Base-by-base conservation (phyloP, 2,888 invertebrate genomes). In the Orthosia gracilis region DNA sequence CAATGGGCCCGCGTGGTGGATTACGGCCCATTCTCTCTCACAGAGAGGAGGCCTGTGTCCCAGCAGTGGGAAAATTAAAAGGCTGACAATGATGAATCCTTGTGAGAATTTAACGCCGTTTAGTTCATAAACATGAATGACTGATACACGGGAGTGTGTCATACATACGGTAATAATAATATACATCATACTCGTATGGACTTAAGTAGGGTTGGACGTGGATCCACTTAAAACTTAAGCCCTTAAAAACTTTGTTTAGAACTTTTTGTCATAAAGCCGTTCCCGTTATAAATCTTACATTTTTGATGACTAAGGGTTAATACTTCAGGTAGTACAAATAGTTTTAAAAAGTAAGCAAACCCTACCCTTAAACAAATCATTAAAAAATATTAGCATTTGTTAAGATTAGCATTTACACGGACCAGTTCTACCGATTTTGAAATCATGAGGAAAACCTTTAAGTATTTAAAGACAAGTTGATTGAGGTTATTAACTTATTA, bases 191-290 rank as follows among this genome's bases (percentile, higher is more conserved):
- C n/a, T n/a, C n/a, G n/a, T n/a, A 26, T 58, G 45, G 11, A 70
- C 7, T 2, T 45, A 23, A 13, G 52, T 21, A 21, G 13, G 15
- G 21, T 7, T 65, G 13, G 49, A 59, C 57, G n/a, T 21, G 9
- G 31, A 79, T 49, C 57, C 80, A 79, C 80, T 78, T 79, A 72
- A 58, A 78, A 78, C 80, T 78, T 79, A 49, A 57, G 40, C 18
- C 47, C 61, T 72, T 65, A 62, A 71, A 77, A 77, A 77, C 47
- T 79, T 77, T 62, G 23, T 54, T 50, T 26, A 12, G 21, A 13
- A 15, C 21, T 62, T 66, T 78, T 54, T 52, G 26, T 45, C 4
- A 21, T 64, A 52, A 59, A 54, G 18, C 21, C 26, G 45, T 59
- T 50, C 50, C 55, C 4, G 17, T 21, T 18, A 52, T n/a, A 17